Percentiles rank a stretch among this genome's conserved stretches.
Conservation (phyloP, 2,113 vertebrate species). For the Bettongia penicillata region DNA sequence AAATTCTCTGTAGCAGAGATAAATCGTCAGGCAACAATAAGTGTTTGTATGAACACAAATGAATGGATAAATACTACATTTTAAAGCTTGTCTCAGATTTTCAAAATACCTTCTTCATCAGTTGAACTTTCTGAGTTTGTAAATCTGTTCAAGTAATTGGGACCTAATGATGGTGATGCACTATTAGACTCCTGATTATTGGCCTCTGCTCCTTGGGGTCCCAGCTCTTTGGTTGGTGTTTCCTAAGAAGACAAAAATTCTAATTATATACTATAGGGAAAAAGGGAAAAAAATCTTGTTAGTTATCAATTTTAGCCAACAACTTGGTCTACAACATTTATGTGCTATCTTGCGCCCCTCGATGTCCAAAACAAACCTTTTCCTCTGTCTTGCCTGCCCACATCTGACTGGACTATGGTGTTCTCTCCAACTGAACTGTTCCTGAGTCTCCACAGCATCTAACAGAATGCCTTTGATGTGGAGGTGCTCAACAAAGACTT, state of each 20-base stretch:
- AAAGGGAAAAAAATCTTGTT: neutral
- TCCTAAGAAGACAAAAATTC: slow-evolving; percentile 85
- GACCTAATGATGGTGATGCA: slow-evolving; percentile 79
- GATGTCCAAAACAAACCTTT: neutral
- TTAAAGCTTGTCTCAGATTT: neutral
- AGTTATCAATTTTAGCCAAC: neutral
- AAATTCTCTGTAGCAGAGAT: neutral
- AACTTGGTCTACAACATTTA: neutral
- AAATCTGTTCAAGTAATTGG: slow-evolving; percentile 89
- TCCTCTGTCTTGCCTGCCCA: neutral
- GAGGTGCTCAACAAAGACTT: neutral
- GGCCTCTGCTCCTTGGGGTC: slow-evolving; percentile 85
- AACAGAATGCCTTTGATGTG: neutral
- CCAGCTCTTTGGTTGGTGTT: slow-evolving; percentile 96
- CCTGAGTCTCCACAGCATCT: neutral
- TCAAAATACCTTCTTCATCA: slow-evolving; percentile 94
- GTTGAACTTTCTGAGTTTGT: slow-evolving; percentile 97
- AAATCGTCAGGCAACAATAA: neutral
- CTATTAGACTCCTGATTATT: slow-evolving; percentile 84
- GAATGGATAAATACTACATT: neutral
- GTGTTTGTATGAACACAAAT: neutral
- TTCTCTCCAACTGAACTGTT: neutral
- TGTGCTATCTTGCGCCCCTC: neutral
- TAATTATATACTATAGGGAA: neutral
- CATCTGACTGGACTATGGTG: neutral